Evolutionary conservation across 1,140 invertebrate genomes (phyloP).

Genomic region (Ostrea edulis): DNA sequence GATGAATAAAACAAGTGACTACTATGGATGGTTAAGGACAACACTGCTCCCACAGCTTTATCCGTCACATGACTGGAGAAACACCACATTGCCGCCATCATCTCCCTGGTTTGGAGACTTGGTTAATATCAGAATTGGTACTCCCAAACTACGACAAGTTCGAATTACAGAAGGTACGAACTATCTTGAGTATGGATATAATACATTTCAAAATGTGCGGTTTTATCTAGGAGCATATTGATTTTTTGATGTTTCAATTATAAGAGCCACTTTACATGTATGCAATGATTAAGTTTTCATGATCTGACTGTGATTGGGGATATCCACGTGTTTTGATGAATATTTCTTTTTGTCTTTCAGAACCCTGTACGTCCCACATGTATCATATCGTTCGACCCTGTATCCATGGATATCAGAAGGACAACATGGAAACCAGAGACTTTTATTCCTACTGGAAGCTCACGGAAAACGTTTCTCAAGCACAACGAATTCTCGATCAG

Average conservation of each 20-base stretch:
- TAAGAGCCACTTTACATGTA: no score
- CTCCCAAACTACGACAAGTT: neutral
- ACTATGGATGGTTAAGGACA: neutral
- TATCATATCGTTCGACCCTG: conserved; percentile 25
- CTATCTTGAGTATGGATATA: neutral
- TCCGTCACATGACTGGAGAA: conserved; percentile 18
- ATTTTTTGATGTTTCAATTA: no score
- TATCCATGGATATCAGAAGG: conserved; percentile 35
- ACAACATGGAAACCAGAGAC: conserved; percentile 54
- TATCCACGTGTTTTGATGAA: no score
- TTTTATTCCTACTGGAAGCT: conserved; percentile 60
- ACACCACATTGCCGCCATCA: neutral
- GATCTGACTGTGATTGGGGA: neutral
- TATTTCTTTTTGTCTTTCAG: neutral
- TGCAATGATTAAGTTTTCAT: no score
- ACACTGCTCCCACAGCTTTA: neutral
- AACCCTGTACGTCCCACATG: neutral
- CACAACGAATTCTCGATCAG: conserved; percentile 38
- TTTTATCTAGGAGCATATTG: neutral
- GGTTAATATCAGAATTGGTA: neutral
- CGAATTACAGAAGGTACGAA: neutral
- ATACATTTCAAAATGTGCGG: neutral
- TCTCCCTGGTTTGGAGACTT: conserved; percentile 1
- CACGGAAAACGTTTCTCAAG: conserved; percentile 5
- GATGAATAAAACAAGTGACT: neutral